Percentiles rank a stretch among this genome's conserved stretches.
Evolutionary conservation across 2,888 invertebrate species (phyloP).

Genomic region (Drosophila sordidula): DNA sequence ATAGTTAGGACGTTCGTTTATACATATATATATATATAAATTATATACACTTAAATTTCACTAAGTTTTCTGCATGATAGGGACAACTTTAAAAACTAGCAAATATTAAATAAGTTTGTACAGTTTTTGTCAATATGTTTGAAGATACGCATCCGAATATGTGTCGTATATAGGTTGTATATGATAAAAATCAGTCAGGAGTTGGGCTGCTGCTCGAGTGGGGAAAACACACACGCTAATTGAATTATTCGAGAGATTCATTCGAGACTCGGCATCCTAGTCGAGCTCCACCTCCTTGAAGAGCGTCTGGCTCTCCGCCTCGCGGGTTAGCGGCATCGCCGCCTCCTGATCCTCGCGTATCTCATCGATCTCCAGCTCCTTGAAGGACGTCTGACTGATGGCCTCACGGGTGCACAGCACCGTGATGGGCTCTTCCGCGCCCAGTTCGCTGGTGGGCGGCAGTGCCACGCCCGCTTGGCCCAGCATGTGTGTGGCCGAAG

Average conservation of each 20-base stretch:
- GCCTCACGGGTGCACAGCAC: conserved; percentile 44
- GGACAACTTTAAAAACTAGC: conserved; percentile 12
- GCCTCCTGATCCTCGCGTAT: conserved; percentile 40
- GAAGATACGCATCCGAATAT: conserved; percentile 34
- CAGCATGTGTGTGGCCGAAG: conserved; percentile 37
- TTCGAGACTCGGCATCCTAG: conserved; percentile 20
- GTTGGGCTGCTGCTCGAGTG: conserved; percentile 7
- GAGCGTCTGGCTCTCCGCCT: conserved; percentile 48
- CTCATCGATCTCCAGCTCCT: conserved; percentile 52
- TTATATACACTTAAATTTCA: conserved; percentile 49
- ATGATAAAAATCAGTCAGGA: conserved; percentile 55
- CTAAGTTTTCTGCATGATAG: conserved; percentile 23
- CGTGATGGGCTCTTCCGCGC: conserved; percentile 40
- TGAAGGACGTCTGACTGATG: conserved; percentile 55
- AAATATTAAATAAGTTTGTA: conserved; percentile 51
- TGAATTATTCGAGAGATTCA: conserved; percentile 14
- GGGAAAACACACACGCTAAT: not conserved
- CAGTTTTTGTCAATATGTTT: conserved; percentile 46
- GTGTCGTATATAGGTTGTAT: conserved; percentile 31
- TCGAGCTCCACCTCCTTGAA: conserved; percentile 66
- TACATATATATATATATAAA: conserved; percentile 41
- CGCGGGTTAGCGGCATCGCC: conserved; percentile 30
- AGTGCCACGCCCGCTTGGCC: conserved; percentile 29
- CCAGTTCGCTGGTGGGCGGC: conserved; percentile 53
- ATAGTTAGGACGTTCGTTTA: conserved; percentile 38